Evolutionary conservation across 30 jellyfish, hydroid and myxozoan genomes (phyloP).

Genomic region (Hydractinia symbiolongicarpus): DNA sequence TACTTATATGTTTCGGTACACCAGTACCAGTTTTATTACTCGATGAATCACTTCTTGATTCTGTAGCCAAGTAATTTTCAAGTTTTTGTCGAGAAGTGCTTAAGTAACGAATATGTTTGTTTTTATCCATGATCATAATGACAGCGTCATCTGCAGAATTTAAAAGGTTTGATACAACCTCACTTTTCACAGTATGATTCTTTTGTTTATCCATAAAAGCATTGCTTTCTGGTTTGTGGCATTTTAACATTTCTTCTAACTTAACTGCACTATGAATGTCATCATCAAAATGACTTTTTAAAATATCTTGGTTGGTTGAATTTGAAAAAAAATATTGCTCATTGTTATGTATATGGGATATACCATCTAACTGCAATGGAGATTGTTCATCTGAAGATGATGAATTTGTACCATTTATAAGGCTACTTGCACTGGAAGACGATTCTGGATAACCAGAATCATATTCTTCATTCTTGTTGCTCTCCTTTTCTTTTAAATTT

Average conservation of each 20-base stretch:
- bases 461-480: not conserved
- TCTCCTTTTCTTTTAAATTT: not conserved
- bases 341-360: too few species aligned
- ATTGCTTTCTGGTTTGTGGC: not conserved
- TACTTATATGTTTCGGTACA: not conserved
- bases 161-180: not conserved
- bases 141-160: slow-evolving; percentile 14
- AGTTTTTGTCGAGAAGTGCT: slow-evolving; percentile 2
- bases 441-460: not conserved
- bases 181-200: not conserved
- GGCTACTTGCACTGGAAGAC: not conserved
- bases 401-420: not conserved
- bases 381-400: not conserved
- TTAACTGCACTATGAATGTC: not conserved
- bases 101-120: not conserved
- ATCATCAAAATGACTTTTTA: not conserved
- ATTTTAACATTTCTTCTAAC: not conserved
- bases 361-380: too few species aligned
- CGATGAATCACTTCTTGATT: not conserved
- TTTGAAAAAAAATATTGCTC: too few species aligned
- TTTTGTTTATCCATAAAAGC: not conserved
- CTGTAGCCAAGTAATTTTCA: not conserved
- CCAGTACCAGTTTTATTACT: not conserved
- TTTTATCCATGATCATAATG: not conserved
- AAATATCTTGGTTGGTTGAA: too few species aligned